These are phyloP conservation scores for Muricea muricata DNA, from an alignment of 92 coral and sea anemone genomes.

Conservation along the genomic window DNA sequence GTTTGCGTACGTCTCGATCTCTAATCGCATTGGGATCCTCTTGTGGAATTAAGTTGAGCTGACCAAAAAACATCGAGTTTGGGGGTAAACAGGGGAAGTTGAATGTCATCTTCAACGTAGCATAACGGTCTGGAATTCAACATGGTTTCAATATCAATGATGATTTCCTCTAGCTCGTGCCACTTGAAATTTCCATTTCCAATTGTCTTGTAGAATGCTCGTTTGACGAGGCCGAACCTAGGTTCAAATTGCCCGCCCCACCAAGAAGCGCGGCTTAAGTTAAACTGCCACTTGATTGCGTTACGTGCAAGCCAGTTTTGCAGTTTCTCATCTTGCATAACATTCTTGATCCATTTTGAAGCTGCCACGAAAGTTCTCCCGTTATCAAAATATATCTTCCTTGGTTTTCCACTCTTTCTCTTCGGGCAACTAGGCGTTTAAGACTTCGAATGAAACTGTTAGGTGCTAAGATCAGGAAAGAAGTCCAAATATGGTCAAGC, in stretches of 20 bases:
- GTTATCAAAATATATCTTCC: slow-evolving; percentile 34
- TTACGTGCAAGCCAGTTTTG: neutral
- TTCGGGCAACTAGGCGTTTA: slow-evolving; percentile 28
- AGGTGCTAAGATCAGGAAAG: neutral
- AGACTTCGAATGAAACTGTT: slow-evolving; percentile 29
- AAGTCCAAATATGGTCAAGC: neutral
- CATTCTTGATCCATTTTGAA: slow-evolving; percentile 22
- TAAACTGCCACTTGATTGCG: slow-evolving; percentile 3
- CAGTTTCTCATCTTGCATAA: slow-evolving; percentile 31
- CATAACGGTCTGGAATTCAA: neutral
- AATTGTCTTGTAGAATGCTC: neutral
- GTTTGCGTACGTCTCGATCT: neutral
- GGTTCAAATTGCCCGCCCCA: slow-evolving; percentile 1
- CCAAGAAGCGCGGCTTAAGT: neutral
- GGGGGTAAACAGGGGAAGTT: neutral
- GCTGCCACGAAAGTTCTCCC: slow-evolving; percentile 23
- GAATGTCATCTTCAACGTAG: neutral
- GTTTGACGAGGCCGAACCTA: neutral
- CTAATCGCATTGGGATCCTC: neutral
- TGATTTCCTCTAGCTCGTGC: neutral
- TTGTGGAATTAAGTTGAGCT: neutral
- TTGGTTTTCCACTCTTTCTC: slow-evolving; percentile 17
- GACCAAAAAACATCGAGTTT: neutral
- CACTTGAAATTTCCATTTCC: neutral
- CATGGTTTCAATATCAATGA: neutral